These are phyloP conservation scores for Neodon shergylaensis DNA, from an alignment of 2,113 vertebrate genomes.

Conservation along the genomic window DNA sequence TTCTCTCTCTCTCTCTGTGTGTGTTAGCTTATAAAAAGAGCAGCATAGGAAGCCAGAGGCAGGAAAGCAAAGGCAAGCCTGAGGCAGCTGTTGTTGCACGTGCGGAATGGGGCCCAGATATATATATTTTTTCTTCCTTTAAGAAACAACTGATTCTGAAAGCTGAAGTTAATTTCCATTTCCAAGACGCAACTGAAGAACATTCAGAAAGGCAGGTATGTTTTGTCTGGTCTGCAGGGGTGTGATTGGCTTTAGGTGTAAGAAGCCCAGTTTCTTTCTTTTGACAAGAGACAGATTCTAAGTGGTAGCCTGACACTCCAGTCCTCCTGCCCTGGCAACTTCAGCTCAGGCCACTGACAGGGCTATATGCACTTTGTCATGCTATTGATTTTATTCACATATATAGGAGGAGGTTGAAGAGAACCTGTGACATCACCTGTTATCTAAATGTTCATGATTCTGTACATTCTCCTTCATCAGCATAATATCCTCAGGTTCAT, in stretches of 20 bases:
- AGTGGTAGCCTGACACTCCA: background rate
- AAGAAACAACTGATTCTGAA: background rate
- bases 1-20: no score
- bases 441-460: background rate
- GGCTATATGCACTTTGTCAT: accelerated
- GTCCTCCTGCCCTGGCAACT: background rate
- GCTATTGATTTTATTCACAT: no score
- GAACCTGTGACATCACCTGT: background rate
- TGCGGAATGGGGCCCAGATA: background rate
- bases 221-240: background rate
- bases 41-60: background rate
- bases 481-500: background rate
- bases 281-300: background rate
- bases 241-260: background rate
- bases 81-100: no score
- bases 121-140: background rate
- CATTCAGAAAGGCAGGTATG: background rate
- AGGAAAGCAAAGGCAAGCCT: background rate
- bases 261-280: background rate
- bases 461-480: background rate
- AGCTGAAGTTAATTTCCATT: background rate
- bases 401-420: background rate
- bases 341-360: background rate
- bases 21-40: background rate
- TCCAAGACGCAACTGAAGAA: background rate